Evolutionary conservation across 2,888 invertebrate genomes (phyloP).

Genomic region (Dysmachus trigonus): DNA sequence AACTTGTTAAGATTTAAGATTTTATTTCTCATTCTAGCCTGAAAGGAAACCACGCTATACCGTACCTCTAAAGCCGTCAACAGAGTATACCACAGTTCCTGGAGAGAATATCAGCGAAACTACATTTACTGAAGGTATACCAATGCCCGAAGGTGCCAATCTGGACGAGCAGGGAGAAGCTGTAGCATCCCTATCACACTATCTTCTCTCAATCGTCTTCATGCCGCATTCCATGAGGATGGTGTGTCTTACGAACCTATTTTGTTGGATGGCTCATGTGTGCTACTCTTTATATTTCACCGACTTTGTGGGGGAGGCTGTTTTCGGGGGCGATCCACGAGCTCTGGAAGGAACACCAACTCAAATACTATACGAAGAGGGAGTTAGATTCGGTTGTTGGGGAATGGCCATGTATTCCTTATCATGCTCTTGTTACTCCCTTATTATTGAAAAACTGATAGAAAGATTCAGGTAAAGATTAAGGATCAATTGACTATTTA

Average conservation of each 20-base stretch:
- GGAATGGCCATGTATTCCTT: slow-evolving; percentile 96
- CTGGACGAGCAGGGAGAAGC: slow-evolving; percentile 57
- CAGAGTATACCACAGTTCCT: slow-evolving; percentile 52
- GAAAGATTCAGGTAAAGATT: slow-evolving; percentile 70
- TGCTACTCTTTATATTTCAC: slow-evolving; percentile 97
- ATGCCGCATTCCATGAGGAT: slow-evolving; percentile 89
- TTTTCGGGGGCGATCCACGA: slow-evolving; percentile 66
- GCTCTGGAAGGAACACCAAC: slow-evolving; percentile 73
- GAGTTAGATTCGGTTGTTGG: slow-evolving; percentile 95
- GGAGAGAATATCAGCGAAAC: slow-evolving; percentile 54
- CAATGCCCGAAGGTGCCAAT: slow-evolving; percentile 47
- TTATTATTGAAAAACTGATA: slow-evolving; percentile 87
- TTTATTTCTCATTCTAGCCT: not conserved
- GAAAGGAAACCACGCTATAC: slow-evolving; percentile 41
- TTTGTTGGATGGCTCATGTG: slow-evolving; percentile 98
- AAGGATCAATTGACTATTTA: not conserved
- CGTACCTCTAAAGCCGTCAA: slow-evolving; percentile 10
- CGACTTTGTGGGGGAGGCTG: slow-evolving; percentile 76
- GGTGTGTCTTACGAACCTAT: slow-evolving; percentile 91
- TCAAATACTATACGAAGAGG: slow-evolving; percentile 82
- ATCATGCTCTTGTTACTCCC: slow-evolving; percentile 93
- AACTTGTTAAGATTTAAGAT: not conserved
- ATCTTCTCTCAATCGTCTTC: slow-evolving; percentile 87
- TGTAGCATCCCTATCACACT: slow-evolving; percentile 74
- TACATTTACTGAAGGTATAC: slow-evolving; percentile 51